These are phyloP conservation scores for Epinotia brunnichana DNA, from an alignment of 2,888 invertebrate genomes.

Conservation along the genomic window DNA sequence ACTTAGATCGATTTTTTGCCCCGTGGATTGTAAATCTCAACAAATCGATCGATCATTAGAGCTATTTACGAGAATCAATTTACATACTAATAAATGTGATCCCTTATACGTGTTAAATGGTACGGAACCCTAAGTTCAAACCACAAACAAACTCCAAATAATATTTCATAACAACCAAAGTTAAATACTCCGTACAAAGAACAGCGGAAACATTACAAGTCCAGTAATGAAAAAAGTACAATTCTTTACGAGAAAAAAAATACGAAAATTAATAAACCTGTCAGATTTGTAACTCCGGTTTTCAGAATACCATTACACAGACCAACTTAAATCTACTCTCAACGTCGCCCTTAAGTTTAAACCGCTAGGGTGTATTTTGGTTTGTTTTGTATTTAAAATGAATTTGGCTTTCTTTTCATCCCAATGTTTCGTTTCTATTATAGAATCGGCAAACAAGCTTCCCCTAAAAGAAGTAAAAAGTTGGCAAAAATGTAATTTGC, in stretches of 20 bases:
- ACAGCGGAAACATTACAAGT: conserved; percentile 46
- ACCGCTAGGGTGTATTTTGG: conserved; percentile 38
- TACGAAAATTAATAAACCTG: conserved; percentile 70
- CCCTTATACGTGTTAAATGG: background rate
- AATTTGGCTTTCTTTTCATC: conserved; percentile 52
- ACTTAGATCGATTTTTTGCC: no score
- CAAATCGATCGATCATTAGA: no score
- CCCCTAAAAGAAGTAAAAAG: conserved; percentile 57
- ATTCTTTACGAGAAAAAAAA: conserved; percentile 49
- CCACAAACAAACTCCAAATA: conserved; percentile 13
- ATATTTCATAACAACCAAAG: conserved; percentile 22
- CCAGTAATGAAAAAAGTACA: conserved; percentile 54
- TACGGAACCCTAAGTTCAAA: background rate
- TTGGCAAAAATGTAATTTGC: conserved; percentile 73
- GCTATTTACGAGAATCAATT: no score
- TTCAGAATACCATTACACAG: conserved; percentile 46
- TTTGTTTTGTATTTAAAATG: conserved; percentile 18
- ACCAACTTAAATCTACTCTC: conserved; percentile 6
- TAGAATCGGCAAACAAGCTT: conserved; percentile 63
- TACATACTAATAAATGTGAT: no score
- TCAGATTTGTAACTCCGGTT: conserved; percentile 56
- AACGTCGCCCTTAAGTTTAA: conserved; percentile 27
- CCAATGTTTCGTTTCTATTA: conserved; percentile 71
- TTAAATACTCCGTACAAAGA: conserved; percentile 36
- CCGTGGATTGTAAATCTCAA: no score